phyloP scores from a whole-genome alignment of 1,140 invertebrate genomes.

The Drosophila busckii region DNA sequence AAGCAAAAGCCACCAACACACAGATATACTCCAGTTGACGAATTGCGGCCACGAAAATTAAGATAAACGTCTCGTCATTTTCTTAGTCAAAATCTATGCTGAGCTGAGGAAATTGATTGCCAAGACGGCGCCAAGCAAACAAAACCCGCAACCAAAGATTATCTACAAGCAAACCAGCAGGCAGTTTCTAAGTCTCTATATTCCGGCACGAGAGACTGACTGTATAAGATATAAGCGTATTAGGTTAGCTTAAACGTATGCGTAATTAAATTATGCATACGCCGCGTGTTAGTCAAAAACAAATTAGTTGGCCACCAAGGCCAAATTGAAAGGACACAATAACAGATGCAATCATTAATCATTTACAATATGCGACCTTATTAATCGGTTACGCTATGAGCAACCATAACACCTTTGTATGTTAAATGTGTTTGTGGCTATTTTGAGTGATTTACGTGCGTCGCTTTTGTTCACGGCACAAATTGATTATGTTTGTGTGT shows the following conservation, averaged over 20 bases:
- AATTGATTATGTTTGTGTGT: conserved; percentile 34
- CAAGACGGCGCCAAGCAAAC: not conserved
- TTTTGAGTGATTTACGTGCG: conserved; percentile 28
- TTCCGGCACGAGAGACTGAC: conserved; percentile 20
- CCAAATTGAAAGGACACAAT: conserved; percentile 16
- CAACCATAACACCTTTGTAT: conserved; percentile 24
- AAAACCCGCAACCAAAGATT: not conserved
- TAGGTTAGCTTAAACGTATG: not conserved
- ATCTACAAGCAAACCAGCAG: conserved; percentile 5
- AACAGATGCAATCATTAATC: conserved; percentile 42
- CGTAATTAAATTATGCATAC: conserved; percentile 48
- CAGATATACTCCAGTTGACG: conserved; percentile 21
- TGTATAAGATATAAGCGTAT: conserved; percentile 6
- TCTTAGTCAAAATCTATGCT: conserved; percentile 17
- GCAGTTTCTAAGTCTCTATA: conserved; percentile 2
- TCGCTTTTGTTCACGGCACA: conserved; percentile 22
- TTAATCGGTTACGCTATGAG: conserved; percentile 45
- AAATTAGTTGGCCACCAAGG: conserved; percentile 6
- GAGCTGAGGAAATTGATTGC: conserved; percentile 8
- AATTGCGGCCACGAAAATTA: conserved; percentile 5
- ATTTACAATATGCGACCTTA: conserved; percentile 44
- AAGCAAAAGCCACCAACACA: too few species aligned
- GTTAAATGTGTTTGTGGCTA: not conserved
- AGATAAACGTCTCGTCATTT: conserved; percentile 15
- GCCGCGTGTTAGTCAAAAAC: conserved; percentile 10